These are phyloP conservation scores for Camelus bactrianus DNA, from an alignment of 2,113 vertebrate genomes.

Conservation along the genomic window DNA sequence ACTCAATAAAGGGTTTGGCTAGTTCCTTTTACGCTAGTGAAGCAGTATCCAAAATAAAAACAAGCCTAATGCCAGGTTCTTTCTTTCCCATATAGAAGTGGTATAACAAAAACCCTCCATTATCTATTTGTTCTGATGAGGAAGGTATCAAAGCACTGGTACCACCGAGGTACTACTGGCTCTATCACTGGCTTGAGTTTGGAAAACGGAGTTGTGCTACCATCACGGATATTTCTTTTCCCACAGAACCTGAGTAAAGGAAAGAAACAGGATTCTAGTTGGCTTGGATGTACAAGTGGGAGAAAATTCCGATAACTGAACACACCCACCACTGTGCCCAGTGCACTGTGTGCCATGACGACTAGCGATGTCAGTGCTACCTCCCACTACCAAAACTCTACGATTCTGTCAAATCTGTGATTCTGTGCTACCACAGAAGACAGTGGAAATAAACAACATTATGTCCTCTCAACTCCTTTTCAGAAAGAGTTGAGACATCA, in stretches of 20 bases:
- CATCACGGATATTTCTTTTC: neutral
- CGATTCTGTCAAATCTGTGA: neutral
- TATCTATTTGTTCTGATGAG: conserved; percentile 7
- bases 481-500: neutral
- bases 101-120: neutral
- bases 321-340: neutral
- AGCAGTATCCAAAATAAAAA: neutral
- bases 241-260: neutral
- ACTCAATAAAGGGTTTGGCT: neutral
- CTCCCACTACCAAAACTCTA: neutral
- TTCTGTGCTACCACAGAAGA: neutral
- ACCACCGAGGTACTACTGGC: neutral
- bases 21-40: neutral
- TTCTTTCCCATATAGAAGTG: neutral
- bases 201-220: neutral
- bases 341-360: neutral
- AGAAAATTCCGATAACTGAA: neutral
- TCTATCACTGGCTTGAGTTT: neutral
- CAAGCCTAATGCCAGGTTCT: neutral
- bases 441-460: neutral
- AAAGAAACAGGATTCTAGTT: neutral
- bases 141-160: neutral
- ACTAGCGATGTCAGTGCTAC: neutral
- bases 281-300: neutral
- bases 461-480: conserved; percentile 28